Base-by-base conservation (phyloP, 2,113 vertebrate species). In the Donacobius atricapilla region DNA sequence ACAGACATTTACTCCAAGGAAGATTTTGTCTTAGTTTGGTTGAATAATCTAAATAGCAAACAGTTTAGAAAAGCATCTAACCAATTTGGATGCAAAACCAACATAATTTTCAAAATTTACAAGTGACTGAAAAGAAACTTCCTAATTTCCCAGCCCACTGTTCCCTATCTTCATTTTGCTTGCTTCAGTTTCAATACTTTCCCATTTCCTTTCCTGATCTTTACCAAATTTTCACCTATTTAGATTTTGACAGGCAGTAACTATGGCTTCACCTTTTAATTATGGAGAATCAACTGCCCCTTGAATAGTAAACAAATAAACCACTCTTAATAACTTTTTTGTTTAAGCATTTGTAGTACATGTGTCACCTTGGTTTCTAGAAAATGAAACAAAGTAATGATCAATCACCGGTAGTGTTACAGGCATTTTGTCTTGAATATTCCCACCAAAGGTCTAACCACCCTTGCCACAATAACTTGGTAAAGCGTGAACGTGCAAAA, bases 1-100 rank as follows among this genome's bases (percentile, higher is more conserved):
- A 95, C 92, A 96, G 95, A 83, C 80, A 81, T 92, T 83, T 89
- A 89, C 60, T 84, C 83, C 78, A 91, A 90, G 45, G 60, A 95
- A 94, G 65, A 92, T 72, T 94, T 92, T 39, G 48, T 81, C 72
- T 88, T 68, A 60, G 48, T 88, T 92, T 90, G 92, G 51, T 51
- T 92, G 76, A 81, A 84, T 84, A 89, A 71, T 79, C 61, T 83
- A 92, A 89, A 83, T 4, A 75, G 73, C 80, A 47, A 90, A 82
- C n/a, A 87, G 44, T 75, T 93, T 64, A 89, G 88, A 90, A 94
- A 96, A 92, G 56, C 93, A 95, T 50, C 44, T 60, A 75, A 88
- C 25, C 21, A 51, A 48, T 64, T 80, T 1, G 13, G 51, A 51
- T 78, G 70, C 39, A 78, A 40, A 83, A 37, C 42, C 37, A 96